phyloP scores from a whole-genome alignment of 2,797 vertebrate genomes.

The Delichon dasypus region DNA sequence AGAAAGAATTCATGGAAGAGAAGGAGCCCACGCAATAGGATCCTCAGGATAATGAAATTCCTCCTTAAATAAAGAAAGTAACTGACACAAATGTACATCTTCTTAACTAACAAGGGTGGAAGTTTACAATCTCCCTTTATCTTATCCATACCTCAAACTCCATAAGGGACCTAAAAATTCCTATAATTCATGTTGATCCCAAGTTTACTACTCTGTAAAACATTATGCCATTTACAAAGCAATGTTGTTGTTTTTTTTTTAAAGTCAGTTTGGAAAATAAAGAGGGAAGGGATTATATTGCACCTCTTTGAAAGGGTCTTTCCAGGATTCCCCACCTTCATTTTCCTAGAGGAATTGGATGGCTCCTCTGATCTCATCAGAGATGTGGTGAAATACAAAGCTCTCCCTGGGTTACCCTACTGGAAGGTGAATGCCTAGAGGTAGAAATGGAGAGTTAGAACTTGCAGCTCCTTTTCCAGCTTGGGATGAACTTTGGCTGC shows the following conservation, averaged over 20 bases:
- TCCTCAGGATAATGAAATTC: background rate
- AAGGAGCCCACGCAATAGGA: background rate
- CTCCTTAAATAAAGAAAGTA: background rate
- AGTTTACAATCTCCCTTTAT: background rate
- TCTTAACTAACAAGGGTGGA: background rate
- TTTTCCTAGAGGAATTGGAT: background rate
- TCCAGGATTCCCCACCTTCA: background rate
- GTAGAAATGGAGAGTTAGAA: background rate
- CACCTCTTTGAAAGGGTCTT: background rate
- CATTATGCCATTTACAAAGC: background rate
- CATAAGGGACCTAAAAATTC: background rate
- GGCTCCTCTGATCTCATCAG: background rate
- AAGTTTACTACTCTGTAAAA: background rate
- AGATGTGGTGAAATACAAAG: background rate
- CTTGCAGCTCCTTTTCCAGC: background rate
- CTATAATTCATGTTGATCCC: background rate
- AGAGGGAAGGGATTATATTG: background rate
- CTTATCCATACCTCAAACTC: background rate
- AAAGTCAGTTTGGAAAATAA: background rate
- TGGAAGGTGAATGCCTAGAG: background rate
- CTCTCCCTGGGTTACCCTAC: background rate
- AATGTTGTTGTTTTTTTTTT: background rate
- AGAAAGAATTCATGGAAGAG: background rate
- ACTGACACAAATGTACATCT: background rate
- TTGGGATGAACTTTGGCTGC: background rate